A percentile compares a stretch with the other conserved stretches of the same genome.
Conservation (phyloP, 1,140 invertebrate species). For the Steinernema khuongi region DNA sequence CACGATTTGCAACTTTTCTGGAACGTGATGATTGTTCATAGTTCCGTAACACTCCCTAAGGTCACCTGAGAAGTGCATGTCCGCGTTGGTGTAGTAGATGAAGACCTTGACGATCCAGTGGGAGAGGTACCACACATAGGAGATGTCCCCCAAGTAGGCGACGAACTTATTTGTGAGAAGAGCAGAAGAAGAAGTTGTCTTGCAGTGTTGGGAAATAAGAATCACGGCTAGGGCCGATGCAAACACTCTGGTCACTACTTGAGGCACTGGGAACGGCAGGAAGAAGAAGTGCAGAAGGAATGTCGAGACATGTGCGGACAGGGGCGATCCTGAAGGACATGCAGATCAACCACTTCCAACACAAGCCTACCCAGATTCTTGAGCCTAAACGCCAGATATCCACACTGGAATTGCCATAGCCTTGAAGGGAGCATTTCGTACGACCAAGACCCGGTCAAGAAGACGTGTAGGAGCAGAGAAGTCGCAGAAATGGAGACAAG, state of each 20-base stretch:
- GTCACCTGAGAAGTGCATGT: background rate
- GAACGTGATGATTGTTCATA: background rate
- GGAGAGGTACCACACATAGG: constrained; percentile 22
- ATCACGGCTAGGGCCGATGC: background rate
- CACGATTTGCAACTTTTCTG: background rate
- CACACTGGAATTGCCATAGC: constrained; percentile 1
- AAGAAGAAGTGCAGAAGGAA: constrained; percentile 26
- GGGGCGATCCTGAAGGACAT: background rate
- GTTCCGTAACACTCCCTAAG: too few species aligned
- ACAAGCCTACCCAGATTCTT: background rate
- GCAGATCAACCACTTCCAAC: background rate
- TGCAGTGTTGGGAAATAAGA: background rate
- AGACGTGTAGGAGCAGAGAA: background rate
- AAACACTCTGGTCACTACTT: background rate
- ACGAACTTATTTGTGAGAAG: constrained; percentile 10
- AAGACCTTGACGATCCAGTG: constrained; percentile 26
- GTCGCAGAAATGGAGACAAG: background rate
- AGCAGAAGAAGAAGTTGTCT: background rate
- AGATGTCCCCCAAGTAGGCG: constrained; percentile 25
- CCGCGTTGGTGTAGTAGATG: constrained; percentile 2
- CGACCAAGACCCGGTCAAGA: background rate
- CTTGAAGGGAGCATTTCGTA: background rate
- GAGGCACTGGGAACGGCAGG: background rate
- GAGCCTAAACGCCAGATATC: background rate
- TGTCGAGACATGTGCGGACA: background rate